Evolutionary conservation across 2,888 invertebrate species (phyloP).

Genomic region (Lasioglossum zephyrum): DNA sequence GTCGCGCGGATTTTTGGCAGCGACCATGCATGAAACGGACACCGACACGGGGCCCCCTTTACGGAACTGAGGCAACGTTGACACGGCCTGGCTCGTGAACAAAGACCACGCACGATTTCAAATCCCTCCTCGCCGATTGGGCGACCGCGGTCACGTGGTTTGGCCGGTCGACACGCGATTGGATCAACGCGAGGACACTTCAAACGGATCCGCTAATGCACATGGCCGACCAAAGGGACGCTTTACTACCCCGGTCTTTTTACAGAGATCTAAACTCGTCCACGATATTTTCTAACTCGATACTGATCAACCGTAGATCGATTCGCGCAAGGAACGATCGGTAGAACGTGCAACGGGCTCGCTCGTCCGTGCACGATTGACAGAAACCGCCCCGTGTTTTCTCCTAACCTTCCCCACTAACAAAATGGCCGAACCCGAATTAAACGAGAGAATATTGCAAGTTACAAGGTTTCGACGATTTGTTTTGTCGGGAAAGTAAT

Average conservation of each 20-base stretch:
- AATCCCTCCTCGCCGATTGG: slow-evolving; percentile 86
- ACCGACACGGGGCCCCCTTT: slow-evolving; percentile 83
- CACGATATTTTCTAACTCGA: neutral
- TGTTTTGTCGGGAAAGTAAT: neutral
- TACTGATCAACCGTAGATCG: neutral
- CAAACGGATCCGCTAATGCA: slow-evolving; percentile 73
- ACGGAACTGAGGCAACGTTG: slow-evolving; percentile 83
- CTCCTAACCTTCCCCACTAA: slow-evolving; percentile 70
- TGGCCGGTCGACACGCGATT: slow-evolving; percentile 82
- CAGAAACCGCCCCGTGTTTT: slow-evolving; percentile 33
- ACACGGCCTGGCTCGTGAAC: slow-evolving; percentile 81
- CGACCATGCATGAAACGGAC: slow-evolving; percentile 81
- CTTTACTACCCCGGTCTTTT: neutral
- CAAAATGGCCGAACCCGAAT: slow-evolving; percentile 78
- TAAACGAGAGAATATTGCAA: slow-evolving; percentile 23
- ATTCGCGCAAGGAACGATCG: neutral
- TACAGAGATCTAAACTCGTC: neutral
- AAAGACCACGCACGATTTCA: slow-evolving; percentile 85
- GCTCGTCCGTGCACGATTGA: slow-evolving; percentile 20
- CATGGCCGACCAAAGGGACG: slow-evolving; percentile 71
- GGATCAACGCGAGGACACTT: slow-evolving; percentile 79
- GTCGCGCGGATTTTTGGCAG: slow-evolving; percentile 76
- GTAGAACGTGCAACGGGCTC: neutral
- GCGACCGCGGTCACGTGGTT: slow-evolving; percentile 85
- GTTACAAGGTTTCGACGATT: rapidly evolving